These are phyloP conservation scores for Herpailurus yagouaroundi DNA, from an alignment of 2,113 vertebrate genomes.

Conservation along the genomic window DNA sequence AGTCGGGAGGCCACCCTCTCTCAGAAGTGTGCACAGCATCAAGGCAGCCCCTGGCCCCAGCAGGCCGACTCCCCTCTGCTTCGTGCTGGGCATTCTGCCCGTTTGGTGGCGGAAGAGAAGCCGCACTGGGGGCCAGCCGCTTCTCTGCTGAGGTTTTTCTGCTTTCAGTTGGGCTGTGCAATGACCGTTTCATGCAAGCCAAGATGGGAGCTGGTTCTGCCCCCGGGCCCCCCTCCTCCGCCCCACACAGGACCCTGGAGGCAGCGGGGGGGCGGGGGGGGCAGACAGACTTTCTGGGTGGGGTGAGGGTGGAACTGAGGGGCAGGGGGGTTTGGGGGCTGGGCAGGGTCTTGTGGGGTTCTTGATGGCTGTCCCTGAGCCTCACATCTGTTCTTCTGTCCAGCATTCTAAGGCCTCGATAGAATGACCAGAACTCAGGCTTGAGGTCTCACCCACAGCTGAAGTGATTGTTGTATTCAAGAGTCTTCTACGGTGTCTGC, in stretches of 20 bases:
- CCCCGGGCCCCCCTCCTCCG: neutral
- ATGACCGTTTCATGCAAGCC: neutral
- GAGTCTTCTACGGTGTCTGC: fast-evolving
- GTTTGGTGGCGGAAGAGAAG: neutral
- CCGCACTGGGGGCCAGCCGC: fast-evolving
- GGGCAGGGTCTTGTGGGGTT: neutral
- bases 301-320: neutral
- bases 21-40: neutral
- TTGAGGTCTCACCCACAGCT: neutral
- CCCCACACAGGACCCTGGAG: neutral
- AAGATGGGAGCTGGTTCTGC: neutral
- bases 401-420: neutral
- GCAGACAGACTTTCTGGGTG: neutral
- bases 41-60: fast-evolving
- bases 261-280: neutral
- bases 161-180: neutral
- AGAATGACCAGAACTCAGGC: neutral
- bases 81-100: neutral
- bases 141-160: neutral
- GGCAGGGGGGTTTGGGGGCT: neutral
- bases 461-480: neutral
- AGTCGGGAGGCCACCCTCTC: neutral
- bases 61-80: neutral
- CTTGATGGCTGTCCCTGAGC: neutral
- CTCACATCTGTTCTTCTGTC: neutral